These are phyloP conservation scores for Lycaena phlaeas DNA, from an alignment of 2,888 invertebrate genomes.

Conservation along the genomic window DNA sequence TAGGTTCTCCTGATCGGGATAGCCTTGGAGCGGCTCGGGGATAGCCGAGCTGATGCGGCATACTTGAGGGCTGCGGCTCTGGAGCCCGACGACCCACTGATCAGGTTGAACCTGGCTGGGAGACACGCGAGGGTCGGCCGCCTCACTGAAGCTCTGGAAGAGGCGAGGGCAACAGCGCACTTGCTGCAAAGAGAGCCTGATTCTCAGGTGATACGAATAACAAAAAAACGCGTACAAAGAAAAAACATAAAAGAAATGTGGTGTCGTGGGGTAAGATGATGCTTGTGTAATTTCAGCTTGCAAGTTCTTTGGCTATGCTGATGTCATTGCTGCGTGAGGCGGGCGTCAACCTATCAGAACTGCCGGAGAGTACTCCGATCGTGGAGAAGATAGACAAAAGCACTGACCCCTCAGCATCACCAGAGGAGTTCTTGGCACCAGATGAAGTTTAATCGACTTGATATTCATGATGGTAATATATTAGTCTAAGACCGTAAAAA, in stretches of 20 bases:
- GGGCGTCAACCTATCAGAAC: slow-evolving; percentile 29
- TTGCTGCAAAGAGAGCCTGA: slow-evolving; percentile 35
- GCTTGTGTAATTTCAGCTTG: slow-evolving; percentile 33
- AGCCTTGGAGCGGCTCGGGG: slow-evolving; percentile 49
- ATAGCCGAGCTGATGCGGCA: slow-evolving; percentile 51
- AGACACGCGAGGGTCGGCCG: slow-evolving; percentile 45
- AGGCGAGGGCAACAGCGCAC: slow-evolving; percentile 31
- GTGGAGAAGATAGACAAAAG: slow-evolving; percentile 17
- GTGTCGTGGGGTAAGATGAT: no score
- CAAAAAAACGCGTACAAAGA: no score
- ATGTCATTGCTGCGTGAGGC: slow-evolving; percentile 35
- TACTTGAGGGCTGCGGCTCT: slow-evolving; percentile 40
- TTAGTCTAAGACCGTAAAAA: no score
- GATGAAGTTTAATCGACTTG: slow-evolving; percentile 46
- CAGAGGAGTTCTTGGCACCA: slow-evolving; percentile 29
- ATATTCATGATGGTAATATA: no score
- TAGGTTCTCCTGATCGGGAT: slow-evolving; percentile 56
- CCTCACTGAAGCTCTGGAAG: slow-evolving; percentile 32
- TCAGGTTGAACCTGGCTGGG: slow-evolving; percentile 50
- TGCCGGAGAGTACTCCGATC: no score
- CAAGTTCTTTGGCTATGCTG: slow-evolving; percentile 40
- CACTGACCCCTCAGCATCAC: not conserved
- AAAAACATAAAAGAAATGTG: no score
- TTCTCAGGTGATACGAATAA: slow-evolving; percentile 36
- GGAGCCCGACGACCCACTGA: slow-evolving; percentile 41